These are phyloP conservation scores for Grammomys dolichurus DNA, from an alignment of 2,113 vertebrate genomes.

Conservation along the genomic window DNA sequence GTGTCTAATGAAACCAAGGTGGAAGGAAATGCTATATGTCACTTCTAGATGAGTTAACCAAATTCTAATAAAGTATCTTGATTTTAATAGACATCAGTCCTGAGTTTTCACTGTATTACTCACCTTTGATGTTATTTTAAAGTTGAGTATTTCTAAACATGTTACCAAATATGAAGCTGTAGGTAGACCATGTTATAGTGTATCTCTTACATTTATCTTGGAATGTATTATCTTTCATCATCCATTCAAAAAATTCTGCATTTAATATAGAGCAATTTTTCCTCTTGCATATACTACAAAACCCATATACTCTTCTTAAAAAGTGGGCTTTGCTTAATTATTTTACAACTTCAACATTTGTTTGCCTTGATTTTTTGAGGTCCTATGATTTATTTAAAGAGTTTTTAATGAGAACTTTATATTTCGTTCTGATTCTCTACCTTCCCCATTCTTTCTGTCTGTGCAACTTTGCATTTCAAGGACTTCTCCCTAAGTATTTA, in stretches of 20 bases:
- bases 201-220: background rate
- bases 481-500: background rate
- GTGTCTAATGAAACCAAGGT: background rate
- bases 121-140: background rate
- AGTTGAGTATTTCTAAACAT: background rate
- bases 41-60: background rate
- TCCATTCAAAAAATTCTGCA: background rate
- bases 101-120: background rate
- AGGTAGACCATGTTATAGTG: background rate
- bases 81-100: constrained; percentile 8
- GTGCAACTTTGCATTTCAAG: background rate
- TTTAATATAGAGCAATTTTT: background rate
- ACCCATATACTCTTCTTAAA: background rate
- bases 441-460: background rate
- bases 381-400: background rate
- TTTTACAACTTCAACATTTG: background rate
- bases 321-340: background rate
- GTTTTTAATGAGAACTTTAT: background rate
- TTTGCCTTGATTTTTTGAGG: background rate
- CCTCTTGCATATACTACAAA: background rate
- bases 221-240: background rate
- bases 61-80: constrained; percentile 8
- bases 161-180: background rate
- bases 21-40: background rate
- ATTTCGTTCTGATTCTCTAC: background rate